These are phyloP conservation scores for Psettodes erumei DNA, from an alignment of 2,113 vertebrate genomes.

Conservation along the genomic window DNA sequence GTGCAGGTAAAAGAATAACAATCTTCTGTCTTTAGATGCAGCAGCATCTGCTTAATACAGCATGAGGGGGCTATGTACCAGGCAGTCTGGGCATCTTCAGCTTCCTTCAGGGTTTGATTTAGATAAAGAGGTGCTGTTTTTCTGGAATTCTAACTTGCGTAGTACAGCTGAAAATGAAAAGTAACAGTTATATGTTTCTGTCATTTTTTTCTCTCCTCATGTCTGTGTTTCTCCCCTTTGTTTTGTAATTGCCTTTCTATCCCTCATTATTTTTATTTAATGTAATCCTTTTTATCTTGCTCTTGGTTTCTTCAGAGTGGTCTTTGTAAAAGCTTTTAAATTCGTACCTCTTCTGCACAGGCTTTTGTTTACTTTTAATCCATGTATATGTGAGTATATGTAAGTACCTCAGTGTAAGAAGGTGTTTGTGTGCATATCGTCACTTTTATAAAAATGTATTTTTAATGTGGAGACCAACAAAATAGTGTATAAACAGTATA, in stretches of 20 bases:
- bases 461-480: too few species aligned
- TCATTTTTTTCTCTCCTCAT: not conserved
- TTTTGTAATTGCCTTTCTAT: constrained; percentile 23
- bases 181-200: not conserved
- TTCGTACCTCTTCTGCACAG: not conserved
- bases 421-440: not conserved
- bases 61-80: not conserved
- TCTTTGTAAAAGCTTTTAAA: constrained; percentile 10
- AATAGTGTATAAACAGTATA: not conserved
- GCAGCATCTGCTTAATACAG: not conserved
- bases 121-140: not conserved
- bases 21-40: not conserved
- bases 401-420: not conserved
- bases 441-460: not conserved
- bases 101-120: not conserved
- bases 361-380: constrained; percentile 29
- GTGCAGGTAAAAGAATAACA: not conserved
- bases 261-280: constrained; percentile 26
- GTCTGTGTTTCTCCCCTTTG: not conserved
- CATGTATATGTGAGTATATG: not conserved
- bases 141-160: not conserved
- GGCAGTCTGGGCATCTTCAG: not conserved
- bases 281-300: constrained; percentile 14
- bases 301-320: not conserved
- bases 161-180: not conserved